Evolutionary conservation across 2,888 invertebrate genomes (phyloP).

Genomic region (Anoncus sp.): DNA sequence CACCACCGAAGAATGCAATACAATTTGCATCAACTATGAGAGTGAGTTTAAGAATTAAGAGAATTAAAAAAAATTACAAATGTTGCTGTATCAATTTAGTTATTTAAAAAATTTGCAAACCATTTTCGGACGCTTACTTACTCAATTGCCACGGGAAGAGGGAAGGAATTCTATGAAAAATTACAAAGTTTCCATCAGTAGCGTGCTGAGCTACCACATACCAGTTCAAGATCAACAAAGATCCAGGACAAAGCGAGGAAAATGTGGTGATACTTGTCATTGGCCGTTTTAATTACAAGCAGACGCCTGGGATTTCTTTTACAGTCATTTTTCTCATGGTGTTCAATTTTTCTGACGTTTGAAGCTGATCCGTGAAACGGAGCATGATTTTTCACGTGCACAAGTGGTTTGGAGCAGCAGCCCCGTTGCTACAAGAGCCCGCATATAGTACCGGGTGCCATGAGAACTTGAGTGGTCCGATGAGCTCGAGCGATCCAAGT

Average conservation of each 20-base stretch:
- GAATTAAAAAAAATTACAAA: background rate
- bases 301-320: background rate
- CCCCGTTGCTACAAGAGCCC: too few relatives aligned
- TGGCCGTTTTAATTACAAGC: conserved; percentile 5
- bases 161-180: conserved; percentile 72
- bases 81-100: background rate
- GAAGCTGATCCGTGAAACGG: background rate
- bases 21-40: conserved; percentile 86
- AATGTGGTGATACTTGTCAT: conserved; percentile 74
- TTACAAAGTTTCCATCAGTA: conserved; percentile 80
- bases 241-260: conserved; percentile 77
- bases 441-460: too few relatives aligned
- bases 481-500: too few relatives aligned
- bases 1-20: conserved; percentile 88
- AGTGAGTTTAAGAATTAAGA: conserved; percentile 78
- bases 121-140: conserved; percentile 71
- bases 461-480: too few relatives aligned
- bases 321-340: background rate
- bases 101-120: conserved; percentile 7
- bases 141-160: conserved; percentile 31
- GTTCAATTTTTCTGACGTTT: background rate
- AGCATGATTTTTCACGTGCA: too few relatives aligned
- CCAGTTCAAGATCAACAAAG: conserved; percentile 77
- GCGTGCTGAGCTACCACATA: conserved; percentile 80
- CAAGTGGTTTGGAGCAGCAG: too few relatives aligned